Base-by-base conservation (phyloP, 2,113 vertebrate species). In the Tachysurus fulvidraco region DNA sequence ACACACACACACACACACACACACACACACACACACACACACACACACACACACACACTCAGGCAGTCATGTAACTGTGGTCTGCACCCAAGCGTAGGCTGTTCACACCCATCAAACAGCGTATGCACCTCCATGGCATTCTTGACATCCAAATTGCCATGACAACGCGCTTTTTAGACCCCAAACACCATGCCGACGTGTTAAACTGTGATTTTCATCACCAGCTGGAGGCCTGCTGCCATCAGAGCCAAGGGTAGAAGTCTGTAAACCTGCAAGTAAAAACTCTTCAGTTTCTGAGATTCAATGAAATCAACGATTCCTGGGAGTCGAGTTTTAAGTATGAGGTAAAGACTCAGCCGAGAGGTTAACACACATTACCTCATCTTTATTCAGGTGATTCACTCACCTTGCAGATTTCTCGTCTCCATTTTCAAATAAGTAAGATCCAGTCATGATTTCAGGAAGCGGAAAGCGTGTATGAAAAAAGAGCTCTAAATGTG, bases 1-100 rank as follows among this genome's bases (percentile, higher is more conserved):
- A 59, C 80, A 64, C 41, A 79, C 84, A 85, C 54, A 86, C 46
- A 86, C 73, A 85, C 71, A 74, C 83, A 74, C 36, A 46, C 82
- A 69, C 81, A 59, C 80, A 64, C n/a, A n/a, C n/a, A n/a, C n/a
- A n/a, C n/a, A n/a, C n/a, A n/a, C n/a, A n/a, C n/a, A n/a, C n/a
- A 59, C 41, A 67, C 60, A 41, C 81, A 67, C 81, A 60, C 81
- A 52, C 81, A 25, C 25, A 17, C 81, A 0, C 59, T n/a, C 41
- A 9, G 52, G 17, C 82, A 71, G 10, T 10, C 12, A 12, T 25
- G 21, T 76, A 28, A 12, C 73, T 11, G 69, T 44, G 69, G 19
- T 14, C 21, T 25, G 8, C 23, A 23, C 71, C 21, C 71, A 25
- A 12, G 44, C 11, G 44, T 44, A 50, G 7, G 21, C 41, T 46